Percentiles rank a stretch among this genome's conserved stretches.
Conservation (phyloP, 2,797 vertebrate genomes). For the Thalassophryne amazonica region DNA sequence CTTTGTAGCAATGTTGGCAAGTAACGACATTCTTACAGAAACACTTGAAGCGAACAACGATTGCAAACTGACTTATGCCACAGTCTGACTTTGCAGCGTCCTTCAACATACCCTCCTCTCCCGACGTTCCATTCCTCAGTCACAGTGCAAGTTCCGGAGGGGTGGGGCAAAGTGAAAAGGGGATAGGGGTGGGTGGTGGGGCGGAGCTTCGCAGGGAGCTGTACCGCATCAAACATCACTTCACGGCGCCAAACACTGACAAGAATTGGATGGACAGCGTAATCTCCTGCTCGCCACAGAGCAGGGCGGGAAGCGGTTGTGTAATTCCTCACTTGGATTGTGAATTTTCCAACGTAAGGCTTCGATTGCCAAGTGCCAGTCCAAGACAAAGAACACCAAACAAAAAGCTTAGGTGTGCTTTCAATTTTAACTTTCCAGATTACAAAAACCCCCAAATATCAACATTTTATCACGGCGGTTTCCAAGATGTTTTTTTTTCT, state of each 20-base stretch:
- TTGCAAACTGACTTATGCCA: constrained; percentile 61
- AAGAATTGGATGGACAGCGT: constrained; percentile 59
- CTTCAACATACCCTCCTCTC: constrained; percentile 53
- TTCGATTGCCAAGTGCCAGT: constrained; percentile 65
- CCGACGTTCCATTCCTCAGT: constrained; percentile 61
- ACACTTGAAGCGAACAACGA: constrained; percentile 75
- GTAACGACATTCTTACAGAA: constrained; percentile 77
- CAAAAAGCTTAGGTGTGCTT: constrained; percentile 60
- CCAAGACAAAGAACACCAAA: constrained; percentile 60
- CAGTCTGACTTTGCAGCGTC: constrained; percentile 65
- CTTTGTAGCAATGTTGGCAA: constrained; percentile 83
- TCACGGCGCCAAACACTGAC: constrained; percentile 62
- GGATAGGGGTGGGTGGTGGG: neutral
- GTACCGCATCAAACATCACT: constrained; percentile 57
- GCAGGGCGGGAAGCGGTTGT: constrained; percentile 32
- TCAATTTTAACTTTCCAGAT: constrained; percentile 49
- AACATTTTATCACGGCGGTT: constrained; percentile 59
- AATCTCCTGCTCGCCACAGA: constrained; percentile 49
- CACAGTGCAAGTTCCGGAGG: constrained; percentile 75
- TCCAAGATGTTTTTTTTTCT: constrained; percentile 48
- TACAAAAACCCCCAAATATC: constrained; percentile 34
- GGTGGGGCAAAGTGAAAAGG: constrained; percentile 3
- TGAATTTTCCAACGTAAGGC: constrained; percentile 65
- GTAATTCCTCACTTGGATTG: constrained; percentile 63
- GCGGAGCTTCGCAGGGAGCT: constrained; percentile 22